Percentiles rank a stretch among this genome's conserved stretches.
These are phyloP conservation scores for Cichladusa arquata DNA, from an alignment of 2,113 vertebrate species.

Conservation along the genomic window DNA sequence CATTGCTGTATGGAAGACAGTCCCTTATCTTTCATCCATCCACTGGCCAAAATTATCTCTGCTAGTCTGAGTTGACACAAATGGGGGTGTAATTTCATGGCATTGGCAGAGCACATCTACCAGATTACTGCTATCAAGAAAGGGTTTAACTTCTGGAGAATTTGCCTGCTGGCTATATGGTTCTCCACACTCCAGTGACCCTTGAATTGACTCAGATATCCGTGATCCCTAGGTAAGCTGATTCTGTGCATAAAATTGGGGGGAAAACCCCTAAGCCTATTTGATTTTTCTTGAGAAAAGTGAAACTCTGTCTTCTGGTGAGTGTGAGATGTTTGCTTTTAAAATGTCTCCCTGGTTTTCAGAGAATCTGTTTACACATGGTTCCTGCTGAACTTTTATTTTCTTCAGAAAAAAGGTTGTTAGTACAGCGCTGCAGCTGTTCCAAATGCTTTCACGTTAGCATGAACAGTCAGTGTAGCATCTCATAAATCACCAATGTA, in stretches of 20 bases:
- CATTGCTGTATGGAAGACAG: not conserved
- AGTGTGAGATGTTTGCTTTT: not conserved
- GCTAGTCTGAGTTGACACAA: not conserved
- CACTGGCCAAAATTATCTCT: not conserved
- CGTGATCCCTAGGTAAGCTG: not conserved
- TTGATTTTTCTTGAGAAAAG: not conserved
- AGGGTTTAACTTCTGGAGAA: not conserved
- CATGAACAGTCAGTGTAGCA: not conserved
- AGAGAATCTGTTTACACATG: not conserved
- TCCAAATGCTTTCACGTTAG: not conserved
- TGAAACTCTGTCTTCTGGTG: not conserved
- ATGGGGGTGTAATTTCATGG: not conserved
- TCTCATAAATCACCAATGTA: not conserved
- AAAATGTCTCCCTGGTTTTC: not conserved
- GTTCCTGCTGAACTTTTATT: not conserved
- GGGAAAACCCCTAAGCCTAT: rapidly evolving
- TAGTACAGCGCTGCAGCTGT: not conserved
- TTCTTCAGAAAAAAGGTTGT: not conserved
- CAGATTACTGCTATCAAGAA: not conserved
- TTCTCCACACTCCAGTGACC: not conserved
- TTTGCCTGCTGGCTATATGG: not conserved
- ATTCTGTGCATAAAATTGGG: not conserved
- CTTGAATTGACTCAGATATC: not conserved
- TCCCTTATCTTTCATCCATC: not conserved
- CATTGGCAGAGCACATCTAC: not conserved